These are phyloP conservation scores for Dysidea cf. avara DNA, from an alignment of 37 sponge, comb jelly and placozoan species.

Conservation along the genomic window DNA sequence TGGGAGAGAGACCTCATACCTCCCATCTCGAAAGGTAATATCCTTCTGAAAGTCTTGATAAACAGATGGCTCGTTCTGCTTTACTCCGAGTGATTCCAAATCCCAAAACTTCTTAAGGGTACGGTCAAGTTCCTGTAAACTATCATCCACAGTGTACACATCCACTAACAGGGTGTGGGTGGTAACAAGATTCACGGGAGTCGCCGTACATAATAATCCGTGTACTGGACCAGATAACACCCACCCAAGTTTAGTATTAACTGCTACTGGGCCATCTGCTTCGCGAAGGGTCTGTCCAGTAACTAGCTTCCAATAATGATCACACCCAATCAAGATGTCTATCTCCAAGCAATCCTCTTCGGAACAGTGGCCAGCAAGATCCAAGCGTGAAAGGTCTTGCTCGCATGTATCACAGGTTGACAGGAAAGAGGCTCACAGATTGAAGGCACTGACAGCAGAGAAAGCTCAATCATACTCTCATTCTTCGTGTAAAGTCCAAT, in stretches of 20 bases:
- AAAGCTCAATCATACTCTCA: background rate
- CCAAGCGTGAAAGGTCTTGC: background rate
- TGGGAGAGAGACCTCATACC: conserved; percentile 31
- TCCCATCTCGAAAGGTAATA: conserved; percentile 20
- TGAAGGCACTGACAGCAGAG: conserved; percentile 18
- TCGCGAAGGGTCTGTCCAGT: conserved; percentile 6
- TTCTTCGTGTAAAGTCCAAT: conserved; percentile 14
- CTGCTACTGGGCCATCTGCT: conserved; percentile 3
- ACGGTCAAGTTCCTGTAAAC: conserved; percentile 5
- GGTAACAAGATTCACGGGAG: conserved; percentile 2
- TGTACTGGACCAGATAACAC: conserved; percentile 25
- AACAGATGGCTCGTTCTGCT: background rate
- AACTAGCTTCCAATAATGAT: background rate
- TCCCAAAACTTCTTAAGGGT: conserved; percentile 34
- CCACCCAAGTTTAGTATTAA: conserved; percentile 23
- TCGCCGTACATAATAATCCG: background rate
- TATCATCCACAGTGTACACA: background rate
- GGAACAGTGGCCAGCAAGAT: no score
- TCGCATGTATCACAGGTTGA: background rate
- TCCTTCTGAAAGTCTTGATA: conserved; percentile 15
- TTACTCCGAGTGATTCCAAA: conserved; percentile 31
- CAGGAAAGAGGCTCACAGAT: conserved; percentile 35
- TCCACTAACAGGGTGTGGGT: conserved; percentile 14
- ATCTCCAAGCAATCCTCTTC: no score
- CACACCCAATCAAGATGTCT: background rate